Conservation (phyloP, 35 echinoderm and acorn worm species). For the Apostichopus parvimensis region DNA sequence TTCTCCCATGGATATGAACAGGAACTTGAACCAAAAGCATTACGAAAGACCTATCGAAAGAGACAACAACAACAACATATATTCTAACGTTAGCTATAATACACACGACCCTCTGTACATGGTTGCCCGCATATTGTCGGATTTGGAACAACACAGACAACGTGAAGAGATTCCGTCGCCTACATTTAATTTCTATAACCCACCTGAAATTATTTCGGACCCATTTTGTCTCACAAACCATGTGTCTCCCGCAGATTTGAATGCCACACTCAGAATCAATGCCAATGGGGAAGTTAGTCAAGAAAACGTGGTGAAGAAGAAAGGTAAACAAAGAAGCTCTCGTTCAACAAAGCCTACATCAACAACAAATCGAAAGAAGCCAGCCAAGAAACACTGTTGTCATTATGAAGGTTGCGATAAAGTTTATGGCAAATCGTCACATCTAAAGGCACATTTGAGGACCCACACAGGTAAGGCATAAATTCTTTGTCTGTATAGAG, state of each 20-base stretch:
- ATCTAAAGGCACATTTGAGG: slow-evolving; percentile 94
- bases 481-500: slow-evolving; percentile 24
- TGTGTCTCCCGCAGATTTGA: not conserved
- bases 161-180: slow-evolving; percentile 81
- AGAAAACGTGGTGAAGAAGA: slow-evolving; percentile 21
- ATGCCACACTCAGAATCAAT: not conserved
- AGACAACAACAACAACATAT: not conserved
- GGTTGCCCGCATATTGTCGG: slow-evolving; percentile 90
- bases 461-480: slow-evolving; percentile 93
- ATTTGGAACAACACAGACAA: slow-evolving; percentile 86
- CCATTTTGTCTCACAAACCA: not conserved
- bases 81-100: slow-evolving; percentile 36
- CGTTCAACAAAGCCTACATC: slow-evolving; percentile 41
- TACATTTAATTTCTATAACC: slow-evolving; percentile 66
- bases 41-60: not conserved
- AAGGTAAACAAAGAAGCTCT: slow-evolving; percentile 36
- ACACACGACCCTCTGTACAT: slow-evolving; percentile 89
- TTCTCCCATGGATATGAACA: slow-evolving; percentile 55
- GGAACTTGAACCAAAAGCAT: slow-evolving; percentile 23
- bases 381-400: slow-evolving; percentile 91
- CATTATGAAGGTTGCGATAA: slow-evolving; percentile 87
- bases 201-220: slow-evolving; percentile 26
- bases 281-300: slow-evolving; percentile 53
- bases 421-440: slow-evolving; percentile 98
- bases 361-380: slow-evolving; percentile 43